Base-by-base conservation (phyloP, 2,888 invertebrate species). In the Drosophila crucigera region DNA sequence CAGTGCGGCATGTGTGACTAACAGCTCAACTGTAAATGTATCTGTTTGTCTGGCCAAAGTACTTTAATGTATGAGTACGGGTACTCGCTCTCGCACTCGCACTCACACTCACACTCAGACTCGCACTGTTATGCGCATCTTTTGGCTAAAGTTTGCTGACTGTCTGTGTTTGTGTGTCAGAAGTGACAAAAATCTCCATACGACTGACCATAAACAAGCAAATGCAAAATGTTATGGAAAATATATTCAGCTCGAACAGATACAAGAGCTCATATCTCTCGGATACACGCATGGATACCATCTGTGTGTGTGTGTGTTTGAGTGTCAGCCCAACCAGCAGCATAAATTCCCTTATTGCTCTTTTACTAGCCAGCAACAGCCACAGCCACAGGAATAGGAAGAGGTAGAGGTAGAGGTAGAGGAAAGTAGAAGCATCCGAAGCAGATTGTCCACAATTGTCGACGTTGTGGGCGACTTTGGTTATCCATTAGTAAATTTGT, bases 191-290 rank as follows among this genome's bases (percentile, higher is more conserved):
- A 82, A 76, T 79, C 73, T 73, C 25, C 56, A 50, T 52, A 60
- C 49, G 54, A 61, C 83, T 83, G 82, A 67, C 80, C 76, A 80
- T 76, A 80, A 80, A 73, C 76, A 77, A 75, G 82, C 76, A 77
- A 72, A 73, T 73, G 76, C 77, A 68, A 77, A 83, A 76, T 68
- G 49, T 73, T 66, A 75, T 78, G 79, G 52, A 43, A 65, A 37
- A 60, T 52, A 72, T 58, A 71, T 54, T 43, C 62, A 66, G 62
- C 59, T 68, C 39, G 22, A 67, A 43, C 62, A 61, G 60, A 55
- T 59, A 37, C 62, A 43, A 52, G 31, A 62, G 62, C 65, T 71
- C 22, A 25, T 78, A 81, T 80, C 80, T 72, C 43, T 67, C 58
- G 69, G 83, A 80, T 80, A 77, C 65, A 70, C 72, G 78, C 80